Percentiles rank a stretch among this genome's conserved stretches.
Evolutionary conservation across 2,797 vertebrate genomes (phyloP).

Genomic region (Sebastes paucispinis): DNA sequence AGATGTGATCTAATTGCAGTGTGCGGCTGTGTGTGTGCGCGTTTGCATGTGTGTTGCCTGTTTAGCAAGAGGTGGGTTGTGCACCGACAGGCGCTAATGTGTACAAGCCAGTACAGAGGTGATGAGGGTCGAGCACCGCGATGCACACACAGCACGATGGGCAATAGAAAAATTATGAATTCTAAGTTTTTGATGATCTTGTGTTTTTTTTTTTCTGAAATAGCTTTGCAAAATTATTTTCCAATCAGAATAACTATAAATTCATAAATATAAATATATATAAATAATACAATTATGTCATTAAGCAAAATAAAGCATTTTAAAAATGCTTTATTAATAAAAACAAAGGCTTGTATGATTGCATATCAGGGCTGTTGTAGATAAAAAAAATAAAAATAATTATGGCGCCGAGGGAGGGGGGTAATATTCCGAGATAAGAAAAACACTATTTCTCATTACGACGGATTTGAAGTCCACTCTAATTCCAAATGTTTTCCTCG

Average conservation of each 20-base stretch:
- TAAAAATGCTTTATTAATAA: not conserved
- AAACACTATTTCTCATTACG: too few relatives aligned
- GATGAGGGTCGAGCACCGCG: slow-evolving; percentile 39
- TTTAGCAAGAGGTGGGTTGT: slow-evolving; percentile 39
- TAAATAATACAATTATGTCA: not conserved
- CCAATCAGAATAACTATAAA: not conserved
- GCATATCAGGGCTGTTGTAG: too few relatives aligned
- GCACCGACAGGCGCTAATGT: slow-evolving; percentile 52
- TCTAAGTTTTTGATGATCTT: not conserved
- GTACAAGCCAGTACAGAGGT: slow-evolving; percentile 62
- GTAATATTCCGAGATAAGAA: too few relatives aligned
- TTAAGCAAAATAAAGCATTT: not conserved
- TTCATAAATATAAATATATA: too few relatives aligned
- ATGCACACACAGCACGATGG: slow-evolving; percentile 5
- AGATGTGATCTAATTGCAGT: slow-evolving; percentile 76
- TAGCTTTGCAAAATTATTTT: not conserved
- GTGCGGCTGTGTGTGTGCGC: slow-evolving; percentile 22
- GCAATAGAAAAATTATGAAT: not conserved
- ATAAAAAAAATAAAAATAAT: too few relatives aligned
- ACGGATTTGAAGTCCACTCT: too few relatives aligned
- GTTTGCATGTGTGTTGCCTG: slow-evolving; percentile 28
- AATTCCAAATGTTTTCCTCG: too few relatives aligned
- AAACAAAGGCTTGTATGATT: too few relatives aligned
- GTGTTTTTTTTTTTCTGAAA: not conserved
- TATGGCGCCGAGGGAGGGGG: too few relatives aligned